Conservation (phyloP, 2,113 vertebrate species). For the Pseudopipra pipra region DNA sequence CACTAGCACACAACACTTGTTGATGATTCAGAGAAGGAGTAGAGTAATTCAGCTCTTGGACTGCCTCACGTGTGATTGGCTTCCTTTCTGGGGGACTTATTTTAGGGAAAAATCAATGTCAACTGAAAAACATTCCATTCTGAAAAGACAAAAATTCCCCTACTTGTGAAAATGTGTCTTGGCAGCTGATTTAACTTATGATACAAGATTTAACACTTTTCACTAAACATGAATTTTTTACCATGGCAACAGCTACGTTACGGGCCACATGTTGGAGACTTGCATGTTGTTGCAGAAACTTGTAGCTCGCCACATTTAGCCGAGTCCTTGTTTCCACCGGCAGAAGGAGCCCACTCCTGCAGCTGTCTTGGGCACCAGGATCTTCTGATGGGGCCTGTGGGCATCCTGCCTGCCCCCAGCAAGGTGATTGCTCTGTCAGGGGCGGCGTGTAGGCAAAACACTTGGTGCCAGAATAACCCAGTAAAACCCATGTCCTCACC, state of each 20-base stretch:
- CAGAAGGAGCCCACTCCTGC: slow-evolving; percentile 54
- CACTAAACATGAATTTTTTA: slow-evolving; percentile 79
- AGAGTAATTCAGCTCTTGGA: slow-evolving; percentile 76
- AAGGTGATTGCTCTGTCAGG: neutral
- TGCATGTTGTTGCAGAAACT: slow-evolving; percentile 69
- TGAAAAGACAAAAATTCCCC: slow-evolving; percentile 75
- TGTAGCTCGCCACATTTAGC: slow-evolving; percentile 65
- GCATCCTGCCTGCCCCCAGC: neutral
- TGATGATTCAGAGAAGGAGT: slow-evolving; percentile 71
- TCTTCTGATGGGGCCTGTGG: neutral
- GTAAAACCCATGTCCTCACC: accelerated
- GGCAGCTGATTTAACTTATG: slow-evolving; percentile 79
- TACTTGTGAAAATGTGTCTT: slow-evolving; percentile 77
- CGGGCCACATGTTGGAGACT: slow-evolving; percentile 71
- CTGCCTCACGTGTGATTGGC: slow-evolving; percentile 71
- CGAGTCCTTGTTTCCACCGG: slow-evolving; percentile 68
- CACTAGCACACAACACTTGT: slow-evolving; percentile 71
- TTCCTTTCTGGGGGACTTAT: slow-evolving; percentile 72
- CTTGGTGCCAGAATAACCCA: neutral
- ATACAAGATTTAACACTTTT: slow-evolving; percentile 77
- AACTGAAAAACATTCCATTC: slow-evolving; percentile 73
- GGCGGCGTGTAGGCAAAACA: neutral
- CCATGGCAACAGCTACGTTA: slow-evolving; percentile 80
- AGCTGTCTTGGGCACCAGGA: neutral
- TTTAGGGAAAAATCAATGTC: slow-evolving; percentile 74